Conservation (phyloP, 2,797 vertebrate genomes). For the Chiroxiphia lanceolata region DNA sequence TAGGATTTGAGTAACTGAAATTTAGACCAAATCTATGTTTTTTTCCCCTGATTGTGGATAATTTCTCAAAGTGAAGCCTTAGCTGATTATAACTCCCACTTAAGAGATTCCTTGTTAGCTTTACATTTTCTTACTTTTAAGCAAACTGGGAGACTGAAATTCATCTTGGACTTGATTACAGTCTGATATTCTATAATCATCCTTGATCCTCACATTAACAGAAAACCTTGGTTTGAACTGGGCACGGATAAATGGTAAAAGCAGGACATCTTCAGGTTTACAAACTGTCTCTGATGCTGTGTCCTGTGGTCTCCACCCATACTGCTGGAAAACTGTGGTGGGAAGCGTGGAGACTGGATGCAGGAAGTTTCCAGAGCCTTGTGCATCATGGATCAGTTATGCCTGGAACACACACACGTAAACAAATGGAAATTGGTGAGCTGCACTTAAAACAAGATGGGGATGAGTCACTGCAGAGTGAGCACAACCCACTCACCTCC, state of each 20-base stretch:
- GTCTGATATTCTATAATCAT: background rate
- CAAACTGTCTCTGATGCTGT: background rate
- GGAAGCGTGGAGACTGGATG: background rate
- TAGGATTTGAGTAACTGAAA: background rate
- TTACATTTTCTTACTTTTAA: background rate
- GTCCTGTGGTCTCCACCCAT: background rate
- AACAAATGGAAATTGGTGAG: conserved; percentile 5
- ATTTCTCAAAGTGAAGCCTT: background rate
- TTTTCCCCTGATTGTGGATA: background rate
- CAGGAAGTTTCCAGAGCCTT: background rate
- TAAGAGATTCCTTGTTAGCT: background rate
- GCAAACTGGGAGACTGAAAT: background rate
- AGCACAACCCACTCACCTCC: conserved; percentile 42
- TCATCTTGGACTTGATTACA: background rate
- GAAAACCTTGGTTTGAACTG: background rate
- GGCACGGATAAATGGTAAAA: background rate
- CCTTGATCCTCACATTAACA: background rate
- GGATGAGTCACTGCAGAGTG: conserved; percentile 25
- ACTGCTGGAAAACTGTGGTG: background rate
- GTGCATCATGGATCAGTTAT: background rate
- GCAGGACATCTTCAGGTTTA: background rate
- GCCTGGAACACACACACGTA: background rate
- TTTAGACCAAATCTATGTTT: background rate
- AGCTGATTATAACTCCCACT: background rate
- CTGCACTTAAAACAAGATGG: conserved; percentile 17